Base-by-base conservation (phyloP, 2,113 vertebrate species). In the Morphnarchus princeps region DNA sequence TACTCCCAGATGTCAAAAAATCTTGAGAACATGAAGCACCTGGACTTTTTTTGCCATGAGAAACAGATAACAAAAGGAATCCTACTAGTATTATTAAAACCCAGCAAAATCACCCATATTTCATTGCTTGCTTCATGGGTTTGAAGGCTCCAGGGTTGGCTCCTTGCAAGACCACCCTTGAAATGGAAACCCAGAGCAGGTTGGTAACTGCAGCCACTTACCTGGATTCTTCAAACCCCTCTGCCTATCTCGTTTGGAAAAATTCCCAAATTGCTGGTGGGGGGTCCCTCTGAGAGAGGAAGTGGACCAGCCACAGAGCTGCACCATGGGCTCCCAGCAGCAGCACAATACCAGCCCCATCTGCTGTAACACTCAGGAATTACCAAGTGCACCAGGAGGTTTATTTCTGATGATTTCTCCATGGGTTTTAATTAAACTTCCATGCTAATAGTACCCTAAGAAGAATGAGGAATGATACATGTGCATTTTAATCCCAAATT, bases 331-430 rank as follows among this genome's bases (percentile, higher is more conserved):
- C 31, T 94, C 71, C 54, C 3, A 0, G 0, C 55, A 0, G 0
- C 55, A 72, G 47, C 45, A 97, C 81, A 91, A 87, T 90, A 73
- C 61, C 97, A 97, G 96, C 97, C 95, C 97, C 95, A 97, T 96
- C 97, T 97, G 80, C 96, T 97, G 97, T 94, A 89, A 70, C 74
- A 82, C 71, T 63, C 49, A 85, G 95, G 95, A 93, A 97, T 66
- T 96, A 89, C 96, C 93, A 74, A 95, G 42, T 34, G 40, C 57
- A 58, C 14, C 54, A 61, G 43, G 31, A 92, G 22, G 34, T n/a
- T 74, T 65, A 18, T 34, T 86, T 90, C 82, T 59, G 50, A 62
- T 25, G 10, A 55, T 57, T 93, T 74, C n/a, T 22, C 38, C 20
- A 11, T 12, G 25, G 18, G 7, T 59, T 95, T 88, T 28, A 71